These are phyloP conservation scores for Steatornis caripensis DNA, from an alignment of 2,113 vertebrate genomes.

Conservation along the genomic window DNA sequence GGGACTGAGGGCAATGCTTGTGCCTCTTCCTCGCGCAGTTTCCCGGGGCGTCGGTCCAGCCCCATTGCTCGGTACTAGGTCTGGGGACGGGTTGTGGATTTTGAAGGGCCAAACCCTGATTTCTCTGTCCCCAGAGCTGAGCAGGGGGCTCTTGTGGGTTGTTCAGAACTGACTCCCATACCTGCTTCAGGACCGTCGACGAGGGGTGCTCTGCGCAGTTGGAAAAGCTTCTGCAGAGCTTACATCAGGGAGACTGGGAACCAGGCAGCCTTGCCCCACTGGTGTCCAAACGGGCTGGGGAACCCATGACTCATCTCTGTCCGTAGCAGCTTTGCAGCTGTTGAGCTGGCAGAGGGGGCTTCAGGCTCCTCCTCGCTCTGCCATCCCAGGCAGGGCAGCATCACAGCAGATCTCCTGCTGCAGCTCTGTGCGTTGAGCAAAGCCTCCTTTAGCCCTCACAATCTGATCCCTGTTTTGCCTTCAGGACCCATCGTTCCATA, in stretches of 20 bases:
- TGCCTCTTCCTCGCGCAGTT: background rate
- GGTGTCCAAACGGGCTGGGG: background rate
- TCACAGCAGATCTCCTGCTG: background rate
- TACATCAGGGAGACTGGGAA: background rate
- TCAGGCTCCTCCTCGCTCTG: background rate
- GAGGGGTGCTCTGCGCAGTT: background rate
- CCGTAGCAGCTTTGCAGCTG: background rate
- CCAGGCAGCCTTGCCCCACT: background rate
- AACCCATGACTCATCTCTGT: background rate
- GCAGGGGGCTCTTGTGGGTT: background rate
- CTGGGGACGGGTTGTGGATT: background rate
- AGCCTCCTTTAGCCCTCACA: background rate
- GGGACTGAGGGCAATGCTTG: background rate
- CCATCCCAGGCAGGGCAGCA: background rate
- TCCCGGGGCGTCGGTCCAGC: background rate
- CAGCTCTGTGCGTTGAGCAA: fast-evolving
- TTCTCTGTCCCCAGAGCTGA: background rate
- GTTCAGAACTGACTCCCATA: background rate
- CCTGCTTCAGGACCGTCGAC: background rate
- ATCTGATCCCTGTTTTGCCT: background rate
- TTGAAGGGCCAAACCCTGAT: background rate
- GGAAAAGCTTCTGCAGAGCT: background rate
- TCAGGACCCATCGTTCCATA: constrained; percentile 91
- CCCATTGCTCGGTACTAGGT: background rate
- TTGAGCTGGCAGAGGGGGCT: background rate